Evolutionary conservation across 2,113 vertebrate species (phyloP), one percentile per base, ranked within the genome.

Genomic region (Xerus inauris): DNA sequence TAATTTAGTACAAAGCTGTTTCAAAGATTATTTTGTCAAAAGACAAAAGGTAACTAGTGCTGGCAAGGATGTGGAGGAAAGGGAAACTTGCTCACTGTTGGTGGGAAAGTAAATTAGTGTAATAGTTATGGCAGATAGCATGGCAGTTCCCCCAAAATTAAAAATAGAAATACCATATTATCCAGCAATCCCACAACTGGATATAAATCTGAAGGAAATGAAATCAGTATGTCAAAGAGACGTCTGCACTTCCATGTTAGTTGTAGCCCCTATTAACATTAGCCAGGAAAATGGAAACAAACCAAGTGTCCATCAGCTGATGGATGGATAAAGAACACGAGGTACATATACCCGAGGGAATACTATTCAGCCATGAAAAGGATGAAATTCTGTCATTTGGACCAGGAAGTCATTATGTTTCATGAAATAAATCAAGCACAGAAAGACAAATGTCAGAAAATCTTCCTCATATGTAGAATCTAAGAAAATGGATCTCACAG

Each of bases 1-100:
- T 69, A 90, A 84, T 92, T 94, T 94, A 76, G 8, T 59, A 80
- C 3, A 45, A 62, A 94, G 26, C 32, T 20, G 62, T 94, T 84
- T 22, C 32, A 85, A 73, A 91, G 59, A 12, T 9, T 54, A 8
- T 64, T 83, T 83, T 64, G 32, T 83, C 14, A 73, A 83, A 59
- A 28, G 32, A 69, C 30, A n/a, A 73, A 84, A 92, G 35, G 40
- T 17, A 62, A 22, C 40, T 47, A 38, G 17, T 49, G 19, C 69
- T 40, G 42, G 35, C 3, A 24, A 84, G 67, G 40, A 30, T 83
- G 81, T 65, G 59, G 51, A 45, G 28, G 20, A 45, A 17, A 22
- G 28, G 64, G 13, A 30, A 30, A 4, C 30, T 65, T 13, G 12
- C 11, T 7, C 64, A 65, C 75, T 32, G 24, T 24, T 75, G 54